Percentiles rank a stretch among this genome's conserved stretches.
Evolutionary conservation across 2,888 invertebrate species (phyloP).

Genomic region (Apamea monoglypha): DNA sequence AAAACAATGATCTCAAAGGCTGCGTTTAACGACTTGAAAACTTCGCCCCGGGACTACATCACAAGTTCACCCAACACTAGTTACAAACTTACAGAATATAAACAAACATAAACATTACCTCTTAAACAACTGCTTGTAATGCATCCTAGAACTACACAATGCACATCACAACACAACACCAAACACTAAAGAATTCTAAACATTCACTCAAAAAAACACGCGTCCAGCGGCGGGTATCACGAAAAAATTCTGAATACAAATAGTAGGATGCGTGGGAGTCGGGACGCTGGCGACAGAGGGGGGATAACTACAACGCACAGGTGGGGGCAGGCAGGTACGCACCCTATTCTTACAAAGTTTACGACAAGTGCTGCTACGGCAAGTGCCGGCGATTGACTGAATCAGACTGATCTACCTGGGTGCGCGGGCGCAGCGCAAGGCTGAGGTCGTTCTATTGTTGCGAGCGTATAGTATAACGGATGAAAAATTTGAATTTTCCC

Average conservation of each 20-base stretch:
- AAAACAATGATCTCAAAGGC: conserved; percentile 55
- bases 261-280: conserved; percentile 74
- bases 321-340: conserved; percentile 66
- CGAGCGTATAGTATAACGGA: conserved; percentile 52
- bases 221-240: conserved; percentile 78
- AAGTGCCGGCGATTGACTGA: conserved; percentile 75
- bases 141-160: conserved; percentile 80
- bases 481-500: conserved; percentile 67
- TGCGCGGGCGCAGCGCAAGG: conserved; percentile 63
- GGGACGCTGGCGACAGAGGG: conserved; percentile 72
- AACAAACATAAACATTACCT: conserved; percentile 76
- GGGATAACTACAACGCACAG: conserved; percentile 60
- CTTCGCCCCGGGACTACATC: conserved; percentile 34
- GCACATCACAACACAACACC: conserved; percentile 75
- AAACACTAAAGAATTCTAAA: conserved; percentile 69
- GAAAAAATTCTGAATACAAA: conserved; percentile 81
- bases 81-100: conserved; percentile 19
- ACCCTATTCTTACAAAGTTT: conserved; percentile 64
- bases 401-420: conserved; percentile 68
- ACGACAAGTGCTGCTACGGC: conserved; percentile 74
- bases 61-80: conserved; percentile 29
- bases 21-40: conserved; percentile 52
- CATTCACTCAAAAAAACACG: conserved; percentile 65
- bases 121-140: conserved; percentile 87
- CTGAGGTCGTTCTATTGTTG: conserved; percentile 60